Base-by-base conservation (phyloP, 2,113 vertebrate species). In the Zootoca vivipara region DNA sequence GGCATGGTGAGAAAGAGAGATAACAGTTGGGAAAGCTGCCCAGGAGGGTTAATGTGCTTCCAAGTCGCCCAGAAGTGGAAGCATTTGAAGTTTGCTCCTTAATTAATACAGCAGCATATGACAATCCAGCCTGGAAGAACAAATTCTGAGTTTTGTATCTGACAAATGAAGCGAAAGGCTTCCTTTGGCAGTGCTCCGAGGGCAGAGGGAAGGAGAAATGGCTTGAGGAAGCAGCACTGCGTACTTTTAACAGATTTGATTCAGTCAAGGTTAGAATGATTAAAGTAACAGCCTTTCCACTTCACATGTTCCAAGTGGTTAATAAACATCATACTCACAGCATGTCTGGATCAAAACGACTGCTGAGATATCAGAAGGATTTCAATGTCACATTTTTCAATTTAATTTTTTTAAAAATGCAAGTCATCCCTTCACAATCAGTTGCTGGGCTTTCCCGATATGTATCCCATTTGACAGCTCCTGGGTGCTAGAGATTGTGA, bases 1-100 rank as follows among this genome's bases (percentile, higher is more conserved):
- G 28, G 62, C 80, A 85, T 79, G 46, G 86, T 94, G 92, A 92
- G 90, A 94, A 87, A 93, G 82, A 64, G 86, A 94, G 92, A 95
- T 95, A 94, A 91, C 15, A 86, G 22, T 20, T 89, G 62, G 42
- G 91, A 93, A 89, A 90, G 15, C 85, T 93, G 89, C 85, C 90
- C 89, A 18, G 77, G 80, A 83, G 85, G 88, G 20, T 24, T 89
- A 92, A 89, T 86, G 73, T 89, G 15, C 69, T 93, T 93, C 58
- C 22, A 78, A 94, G 75, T 83, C 67, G 86, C 18, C 35, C 87
- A 90, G 75, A 92, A 82, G 46, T 62, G 89, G 72, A 92, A 67
- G 7, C 13, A 79, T 90, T 93, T 93, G 82, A 93, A 90, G 46
- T 90, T 22, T 85, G 65, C 64, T 72, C 62, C 62, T 90, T 92